Evolutionary conservation across 2,797 vertebrate genomes (phyloP).

Genomic region (Manis pentadactyla): DNA sequence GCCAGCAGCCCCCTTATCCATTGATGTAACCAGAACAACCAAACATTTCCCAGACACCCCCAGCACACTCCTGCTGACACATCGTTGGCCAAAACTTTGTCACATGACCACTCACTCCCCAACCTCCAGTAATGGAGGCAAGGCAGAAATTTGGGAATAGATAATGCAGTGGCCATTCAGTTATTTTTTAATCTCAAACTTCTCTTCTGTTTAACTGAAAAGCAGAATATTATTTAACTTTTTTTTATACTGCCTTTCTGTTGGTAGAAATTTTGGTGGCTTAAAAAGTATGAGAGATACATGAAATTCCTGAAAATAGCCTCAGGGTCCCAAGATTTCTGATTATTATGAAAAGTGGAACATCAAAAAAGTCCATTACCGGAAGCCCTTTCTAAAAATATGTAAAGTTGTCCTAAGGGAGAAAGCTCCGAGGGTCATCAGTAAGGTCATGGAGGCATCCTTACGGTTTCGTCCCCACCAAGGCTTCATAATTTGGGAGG

Average conservation of each 20-base stretch:
- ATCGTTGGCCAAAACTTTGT: not conserved
- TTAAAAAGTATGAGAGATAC: not conserved
- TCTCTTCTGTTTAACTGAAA: slow-evolving; percentile 8
- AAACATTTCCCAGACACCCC: not conserved
- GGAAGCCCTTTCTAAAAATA: not conserved
- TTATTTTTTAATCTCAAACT: not conserved
- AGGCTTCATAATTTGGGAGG: not conserved
- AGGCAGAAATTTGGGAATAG: not conserved
- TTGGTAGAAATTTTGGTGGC: not conserved
- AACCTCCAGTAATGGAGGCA: not conserved
- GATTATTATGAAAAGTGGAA: not conserved
- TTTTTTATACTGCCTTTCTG: not conserved
- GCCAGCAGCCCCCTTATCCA: not conserved
- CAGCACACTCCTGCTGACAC: not conserved
- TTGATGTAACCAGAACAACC: not conserved
- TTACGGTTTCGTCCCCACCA: not conserved
- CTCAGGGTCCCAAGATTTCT: not conserved
- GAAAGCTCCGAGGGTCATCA: not conserved
- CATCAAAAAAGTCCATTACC: not conserved
- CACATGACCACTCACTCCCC: not conserved
- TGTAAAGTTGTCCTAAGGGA: not conserved
- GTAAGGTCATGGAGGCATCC: not conserved
- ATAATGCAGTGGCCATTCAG: not conserved
- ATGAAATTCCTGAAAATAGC: slow-evolving; percentile 16
- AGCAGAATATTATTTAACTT: not conserved